Evolutionary conservation across 2,113 vertebrate species (phyloP).

Genomic region (Marcusenius ussheri): DNA sequence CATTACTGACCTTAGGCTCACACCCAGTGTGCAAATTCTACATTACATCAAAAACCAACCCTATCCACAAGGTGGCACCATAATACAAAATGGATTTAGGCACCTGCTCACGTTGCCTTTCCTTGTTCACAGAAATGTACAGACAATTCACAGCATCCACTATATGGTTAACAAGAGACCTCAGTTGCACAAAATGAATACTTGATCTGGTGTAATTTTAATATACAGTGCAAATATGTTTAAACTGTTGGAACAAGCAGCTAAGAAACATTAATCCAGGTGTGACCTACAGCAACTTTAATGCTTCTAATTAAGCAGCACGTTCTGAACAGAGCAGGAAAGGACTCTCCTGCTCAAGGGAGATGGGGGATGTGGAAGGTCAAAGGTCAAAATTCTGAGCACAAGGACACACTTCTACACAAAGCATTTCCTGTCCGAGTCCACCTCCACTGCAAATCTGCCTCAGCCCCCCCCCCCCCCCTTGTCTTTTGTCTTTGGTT

Average conservation of each 20-base stretch:
- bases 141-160: not conserved
- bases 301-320: not conserved
- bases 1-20: not conserved
- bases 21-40: not conserved
- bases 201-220: not conserved
- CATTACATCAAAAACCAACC: not conserved
- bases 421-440: slow-evolving; percentile 23
- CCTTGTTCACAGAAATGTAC: not conserved
- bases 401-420: slow-evolving; percentile 14
- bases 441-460: not conserved
- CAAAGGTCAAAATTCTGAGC: not conserved
- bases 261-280: not conserved
- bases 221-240: not conserved
- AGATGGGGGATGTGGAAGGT: not conserved
- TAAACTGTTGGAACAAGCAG: not conserved
- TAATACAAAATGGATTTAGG: not conserved
- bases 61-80: not conserved
- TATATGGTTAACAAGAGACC: not conserved
- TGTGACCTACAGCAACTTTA: not conserved
- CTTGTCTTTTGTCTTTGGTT: not conserved
- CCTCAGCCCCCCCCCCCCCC: not conserved
- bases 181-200: not conserved
- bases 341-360: not conserved
- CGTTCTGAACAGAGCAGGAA: not conserved
- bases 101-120: not conserved